Percentiles rank a stretch among this genome's conserved stretches.
Evolutionary conservation across 92 coral and sea anemone species (phyloP).

Genomic region (Nematostella vectensis): DNA sequence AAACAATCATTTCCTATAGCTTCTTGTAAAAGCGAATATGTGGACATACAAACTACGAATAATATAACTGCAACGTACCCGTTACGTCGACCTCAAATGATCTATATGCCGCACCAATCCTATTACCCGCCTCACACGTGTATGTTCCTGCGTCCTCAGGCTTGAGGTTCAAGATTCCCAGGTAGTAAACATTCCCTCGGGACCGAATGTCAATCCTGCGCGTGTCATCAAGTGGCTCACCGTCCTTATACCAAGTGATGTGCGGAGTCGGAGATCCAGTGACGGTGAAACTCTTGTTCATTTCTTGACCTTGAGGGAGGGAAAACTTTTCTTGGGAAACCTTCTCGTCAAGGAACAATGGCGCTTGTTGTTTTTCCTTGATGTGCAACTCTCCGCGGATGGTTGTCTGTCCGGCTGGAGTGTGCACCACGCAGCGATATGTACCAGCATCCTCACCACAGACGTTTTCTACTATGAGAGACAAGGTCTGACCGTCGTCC

Average conservation of each 20-base stretch:
- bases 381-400: conserved; percentile 61
- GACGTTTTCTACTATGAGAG: conserved; percentile 57
- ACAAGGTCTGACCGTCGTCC: conserved; percentile 44
- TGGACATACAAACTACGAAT: too few relatives aligned
- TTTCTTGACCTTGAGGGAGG: conserved; percentile 43
- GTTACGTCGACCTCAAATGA: conserved; percentile 65
- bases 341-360: conserved; percentile 53
- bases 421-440: conserved; percentile 68
- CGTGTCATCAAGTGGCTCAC: conserved; percentile 42
- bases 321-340: conserved; percentile 35
- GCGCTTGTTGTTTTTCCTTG: conserved; percentile 44
- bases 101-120: conserved; percentile 67
- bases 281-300: conserved; percentile 50
- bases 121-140: conserved; percentile 64
- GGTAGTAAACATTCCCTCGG: conserved; percentile 46
- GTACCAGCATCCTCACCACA: conserved; percentile 55
- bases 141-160: conserved; percentile 68
- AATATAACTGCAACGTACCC: too few relatives aligned
- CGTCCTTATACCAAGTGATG: conserved; percentile 83
- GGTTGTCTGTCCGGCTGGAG: conserved; percentile 54
- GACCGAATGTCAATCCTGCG: conserved; percentile 58
- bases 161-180: conserved; percentile 55
- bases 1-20: too few relatives aligned
- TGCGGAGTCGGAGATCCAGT: conserved; percentile 77
- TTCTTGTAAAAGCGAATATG: too few relatives aligned